Percentiles rank a stretch among this genome's conserved stretches.
Conservation (phyloP, 2,113 vertebrate species). For the Menura novaehollandiae region DNA sequence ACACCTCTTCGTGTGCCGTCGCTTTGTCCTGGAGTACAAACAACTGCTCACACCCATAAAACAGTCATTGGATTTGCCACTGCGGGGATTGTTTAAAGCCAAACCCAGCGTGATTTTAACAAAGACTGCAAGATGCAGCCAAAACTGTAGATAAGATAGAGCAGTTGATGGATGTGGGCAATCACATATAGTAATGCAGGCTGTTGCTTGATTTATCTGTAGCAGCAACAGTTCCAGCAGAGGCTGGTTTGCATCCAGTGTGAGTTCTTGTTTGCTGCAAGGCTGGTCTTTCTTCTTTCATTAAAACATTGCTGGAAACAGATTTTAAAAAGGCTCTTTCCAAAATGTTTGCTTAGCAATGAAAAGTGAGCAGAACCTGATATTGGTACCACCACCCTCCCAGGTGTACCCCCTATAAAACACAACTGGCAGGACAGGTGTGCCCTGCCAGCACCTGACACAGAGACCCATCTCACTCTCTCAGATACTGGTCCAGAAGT, state of each 20-base stretch:
- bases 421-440: neutral
- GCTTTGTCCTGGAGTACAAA: neutral
- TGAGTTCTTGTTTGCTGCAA: neutral
- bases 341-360: neutral
- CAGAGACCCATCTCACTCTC: too few relatives aligned
- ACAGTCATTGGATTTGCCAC: neutral
- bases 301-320: neutral
- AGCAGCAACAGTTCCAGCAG: neutral
- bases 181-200: constrained; percentile 19
- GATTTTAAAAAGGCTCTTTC: neutral
- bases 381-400: neutral
- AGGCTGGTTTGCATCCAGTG: neutral
- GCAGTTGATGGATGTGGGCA: constrained; percentile 27
- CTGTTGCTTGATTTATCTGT: neutral
- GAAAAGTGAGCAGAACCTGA: neutral
- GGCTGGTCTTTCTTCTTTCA: neutral
- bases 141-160: neutral
- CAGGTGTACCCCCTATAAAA: neutral
- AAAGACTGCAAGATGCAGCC: neutral
- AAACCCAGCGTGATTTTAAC: neutral
- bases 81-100: neutral
- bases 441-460: neutral
- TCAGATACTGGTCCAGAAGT: neutral
- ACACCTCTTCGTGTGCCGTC: neutral
- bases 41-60: neutral